phyloP scores from a whole-genome alignment of 2,113 vertebrate genomes.

The Strix uralensis region DNA sequence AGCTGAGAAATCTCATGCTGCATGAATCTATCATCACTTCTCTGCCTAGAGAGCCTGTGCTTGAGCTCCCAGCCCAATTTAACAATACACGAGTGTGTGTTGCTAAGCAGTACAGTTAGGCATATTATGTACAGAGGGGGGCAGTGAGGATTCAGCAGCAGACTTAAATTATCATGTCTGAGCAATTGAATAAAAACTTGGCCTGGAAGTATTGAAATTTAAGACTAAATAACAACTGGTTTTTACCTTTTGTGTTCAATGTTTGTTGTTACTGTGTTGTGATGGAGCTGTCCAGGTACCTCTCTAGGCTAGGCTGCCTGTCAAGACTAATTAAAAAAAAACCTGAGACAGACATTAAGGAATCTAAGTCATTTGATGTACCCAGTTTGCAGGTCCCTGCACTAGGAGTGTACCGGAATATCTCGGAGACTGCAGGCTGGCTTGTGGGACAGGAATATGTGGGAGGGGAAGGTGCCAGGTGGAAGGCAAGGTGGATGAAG shows the following conservation, averaged over 20 bases:
- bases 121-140: constrained; percentile 33
- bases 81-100: not conserved
- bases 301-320: not conserved
- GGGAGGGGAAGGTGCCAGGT: no score
- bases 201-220: not conserved
- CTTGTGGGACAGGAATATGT: not conserved
- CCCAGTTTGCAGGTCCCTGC: not conserved
- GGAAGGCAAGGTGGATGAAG: not conserved
- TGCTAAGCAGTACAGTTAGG: constrained; percentile 11
- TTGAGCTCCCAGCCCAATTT: not conserved
- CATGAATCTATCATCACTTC: not conserved
- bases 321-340: not conserved
- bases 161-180: not conserved
- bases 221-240: not conserved
- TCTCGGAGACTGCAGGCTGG: not conserved
- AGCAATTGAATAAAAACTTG: not conserved
- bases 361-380: not conserved
- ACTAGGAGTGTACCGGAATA: accelerated
- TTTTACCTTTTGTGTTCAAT: not conserved
- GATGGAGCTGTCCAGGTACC: not conserved
- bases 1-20: not conserved
- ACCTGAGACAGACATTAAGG: not conserved
- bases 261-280: not conserved
- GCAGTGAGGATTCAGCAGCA: constrained; percentile 63
- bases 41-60: not conserved